These are phyloP conservation scores for Akabosia matsudoensis DNA, from an alignment of 1,140 invertebrate species.

Conservation along the genomic window DNA sequence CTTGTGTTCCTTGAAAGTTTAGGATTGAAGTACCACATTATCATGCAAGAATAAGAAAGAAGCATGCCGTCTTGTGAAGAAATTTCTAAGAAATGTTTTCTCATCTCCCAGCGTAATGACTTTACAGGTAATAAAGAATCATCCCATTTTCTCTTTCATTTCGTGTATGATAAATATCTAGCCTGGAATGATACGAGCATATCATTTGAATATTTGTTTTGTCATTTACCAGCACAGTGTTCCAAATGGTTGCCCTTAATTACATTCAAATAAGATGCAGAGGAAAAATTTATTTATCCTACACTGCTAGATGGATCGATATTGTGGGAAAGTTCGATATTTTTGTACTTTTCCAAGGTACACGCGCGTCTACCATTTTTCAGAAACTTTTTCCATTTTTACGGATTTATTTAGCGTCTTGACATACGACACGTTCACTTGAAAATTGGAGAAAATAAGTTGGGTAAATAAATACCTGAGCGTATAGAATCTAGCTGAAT, in stretches of 20 bases:
- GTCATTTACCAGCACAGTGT: not conserved
- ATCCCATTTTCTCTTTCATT: not conserved
- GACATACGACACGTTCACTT: not conserved
- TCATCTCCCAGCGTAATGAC: not conserved
- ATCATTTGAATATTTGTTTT: not conserved
- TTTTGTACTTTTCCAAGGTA: too few relatives aligned
- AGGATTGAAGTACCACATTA: too few relatives aligned
- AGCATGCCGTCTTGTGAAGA: not conserved
- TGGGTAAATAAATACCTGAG: not conserved
- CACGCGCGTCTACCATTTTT: not conserved
- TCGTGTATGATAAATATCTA: not conserved
- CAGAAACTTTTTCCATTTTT: not conserved
- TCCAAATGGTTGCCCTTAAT: not conserved
- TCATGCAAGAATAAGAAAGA: not conserved
- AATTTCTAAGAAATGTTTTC: not conserved
- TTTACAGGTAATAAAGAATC: not conserved
- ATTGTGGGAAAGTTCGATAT: too few relatives aligned
- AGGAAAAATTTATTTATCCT: not conserved
- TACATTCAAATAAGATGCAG: not conserved
- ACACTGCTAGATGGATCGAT: too few relatives aligned
- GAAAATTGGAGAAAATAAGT: conserved; percentile 2
- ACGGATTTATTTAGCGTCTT: conserved; percentile 10
- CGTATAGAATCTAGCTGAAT: not conserved
- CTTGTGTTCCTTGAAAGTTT: too few relatives aligned
- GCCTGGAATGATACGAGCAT: too few relatives aligned